Evolutionary conservation across 2,113 vertebrate genomes (phyloP), one percentile per base, ranked within the genome.

Genomic region (Potamarius usumacintae): DNA sequence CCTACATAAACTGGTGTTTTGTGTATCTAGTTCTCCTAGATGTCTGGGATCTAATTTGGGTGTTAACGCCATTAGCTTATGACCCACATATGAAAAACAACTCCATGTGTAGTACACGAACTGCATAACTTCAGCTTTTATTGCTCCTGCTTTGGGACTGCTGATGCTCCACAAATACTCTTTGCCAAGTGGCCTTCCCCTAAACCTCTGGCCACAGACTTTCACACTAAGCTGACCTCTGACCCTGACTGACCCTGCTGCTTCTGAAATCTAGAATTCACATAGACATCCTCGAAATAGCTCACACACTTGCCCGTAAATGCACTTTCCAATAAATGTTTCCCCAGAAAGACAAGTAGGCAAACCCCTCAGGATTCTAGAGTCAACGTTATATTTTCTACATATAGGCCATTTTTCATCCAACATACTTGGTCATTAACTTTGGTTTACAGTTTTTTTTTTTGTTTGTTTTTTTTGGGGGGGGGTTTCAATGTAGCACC

Each of bases 241-340:
- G 69, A 72, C 76, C 81, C 72, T 17, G 14, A 72, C 50, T 80
- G 76, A 88, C 78, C 69, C 78, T 17, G 48, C 42, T 20, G 15
- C 85, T 72, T 86, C 83, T 86, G 86, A 85, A 62, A 85, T 86
- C 60, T 60, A 80, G 74, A 7, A 74, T 90, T 83, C 78, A 87
- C 81, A 89, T 76, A 20, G 18, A 30, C 48, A 57, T 86, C 62
- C 74, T 80, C 5, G 34, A 86, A 80, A 86, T 69, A 86, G 52
- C 42, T 77, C n/a, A n/a, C 20, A 69, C 85, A 79, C 74, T 86
- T 81, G 17, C 27, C 8, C 22, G 27, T 81, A 57, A 80, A 57
- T 80, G n/a, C 4, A 1, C 15, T 3, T 30, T 30, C 14, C 18
- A 4, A 42, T 42, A 42, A 42, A 42, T 42, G 42, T 42, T 42